These are phyloP conservation scores for Panagrolaimus sp. DNA, from an alignment of 1,140 invertebrate species.

Conservation along the genomic window DNA sequence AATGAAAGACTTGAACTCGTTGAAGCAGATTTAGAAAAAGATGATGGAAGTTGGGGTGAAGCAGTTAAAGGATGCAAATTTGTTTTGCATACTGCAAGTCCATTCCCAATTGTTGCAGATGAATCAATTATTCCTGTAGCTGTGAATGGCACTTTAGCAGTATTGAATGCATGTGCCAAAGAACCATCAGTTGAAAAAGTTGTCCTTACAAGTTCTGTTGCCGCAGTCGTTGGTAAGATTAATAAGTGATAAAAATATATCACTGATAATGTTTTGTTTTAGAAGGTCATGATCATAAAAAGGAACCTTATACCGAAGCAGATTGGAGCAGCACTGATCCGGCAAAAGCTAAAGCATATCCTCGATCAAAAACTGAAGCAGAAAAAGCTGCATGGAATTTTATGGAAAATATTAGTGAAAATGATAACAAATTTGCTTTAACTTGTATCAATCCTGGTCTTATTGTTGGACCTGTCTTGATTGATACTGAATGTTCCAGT, in stretches of 20 bases:
- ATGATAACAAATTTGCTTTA: conserved; percentile 63
- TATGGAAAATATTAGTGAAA: conserved; percentile 31
- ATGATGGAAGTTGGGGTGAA: conserved; percentile 25
- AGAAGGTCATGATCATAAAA: conserved; percentile 56
- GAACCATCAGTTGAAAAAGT: conserved; percentile 63
- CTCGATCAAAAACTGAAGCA: conserved; percentile 64
- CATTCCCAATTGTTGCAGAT: conserved; percentile 62
- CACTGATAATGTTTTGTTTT: conserved; percentile 10
- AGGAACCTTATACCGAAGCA: conserved; percentile 62
- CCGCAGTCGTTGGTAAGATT: conserved; percentile 62
- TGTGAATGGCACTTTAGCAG: conserved; percentile 64
- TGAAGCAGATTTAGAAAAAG: conserved; percentile 60
- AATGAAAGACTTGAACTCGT: conserved; percentile 60
- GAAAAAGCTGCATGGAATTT: conserved; percentile 66
- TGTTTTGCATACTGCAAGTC: conserved; percentile 65
- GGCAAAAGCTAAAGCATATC: conserved; percentile 59
- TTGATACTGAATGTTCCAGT: conserved; percentile 55
- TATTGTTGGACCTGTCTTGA: conserved; percentile 63
- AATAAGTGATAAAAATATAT: background rate
- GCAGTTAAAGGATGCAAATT: conserved; percentile 64
- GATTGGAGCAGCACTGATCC: conserved; percentile 63
- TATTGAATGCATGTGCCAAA: conserved; percentile 63
- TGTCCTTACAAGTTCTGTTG: conserved; percentile 65
- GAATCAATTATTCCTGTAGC: conserved; percentile 64
- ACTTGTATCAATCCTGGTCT: conserved; percentile 64